Evolutionary conservation across 2,888 invertebrate species (phyloP).

Genomic region (Torymus texanus): DNA sequence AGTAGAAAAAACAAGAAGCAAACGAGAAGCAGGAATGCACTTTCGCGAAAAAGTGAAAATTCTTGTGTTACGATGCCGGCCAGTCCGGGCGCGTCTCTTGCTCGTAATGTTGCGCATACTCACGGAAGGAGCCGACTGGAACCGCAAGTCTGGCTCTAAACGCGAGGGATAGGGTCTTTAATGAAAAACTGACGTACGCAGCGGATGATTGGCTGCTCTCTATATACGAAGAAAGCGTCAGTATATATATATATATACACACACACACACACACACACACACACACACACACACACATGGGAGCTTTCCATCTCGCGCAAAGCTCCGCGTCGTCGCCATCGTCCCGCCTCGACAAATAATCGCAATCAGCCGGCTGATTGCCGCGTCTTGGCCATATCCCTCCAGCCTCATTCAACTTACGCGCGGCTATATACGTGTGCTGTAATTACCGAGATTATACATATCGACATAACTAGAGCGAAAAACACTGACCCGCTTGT

Average conservation of each 20-base stretch:
- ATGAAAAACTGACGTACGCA: background rate
- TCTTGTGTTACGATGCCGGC: slow-evolving; percentile 1
- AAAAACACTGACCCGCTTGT: slow-evolving; percentile 70
- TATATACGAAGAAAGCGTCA: too few relatives aligned
- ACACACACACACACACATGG: too few relatives aligned
- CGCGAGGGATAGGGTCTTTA: background rate
- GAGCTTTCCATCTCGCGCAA: background rate
- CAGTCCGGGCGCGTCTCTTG: background rate
- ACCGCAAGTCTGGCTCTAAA: background rate
- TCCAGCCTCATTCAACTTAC: background rate
- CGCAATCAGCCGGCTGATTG: slow-evolving; percentile 50
- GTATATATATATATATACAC: too few relatives aligned
- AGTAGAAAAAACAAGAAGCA: background rate
- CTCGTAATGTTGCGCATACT: too few relatives aligned
- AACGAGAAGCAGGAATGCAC: background rate
- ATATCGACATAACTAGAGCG: slow-evolving; percentile 71
- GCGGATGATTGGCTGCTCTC: too few relatives aligned
- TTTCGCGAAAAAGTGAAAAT: slow-evolving; percentile 49
- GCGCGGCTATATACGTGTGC: background rate
- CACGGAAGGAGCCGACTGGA: too few relatives aligned
- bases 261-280: too few relatives aligned
- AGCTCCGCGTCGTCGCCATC: background rate
- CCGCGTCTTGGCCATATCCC: background rate
- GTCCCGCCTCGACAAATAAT: slow-evolving; percentile 3
- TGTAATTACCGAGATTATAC: slow-evolving; percentile 70